These are phyloP conservation scores for Syngnathus acus DNA, from an alignment of 2,797 vertebrate species.

Conservation along the genomic window DNA sequence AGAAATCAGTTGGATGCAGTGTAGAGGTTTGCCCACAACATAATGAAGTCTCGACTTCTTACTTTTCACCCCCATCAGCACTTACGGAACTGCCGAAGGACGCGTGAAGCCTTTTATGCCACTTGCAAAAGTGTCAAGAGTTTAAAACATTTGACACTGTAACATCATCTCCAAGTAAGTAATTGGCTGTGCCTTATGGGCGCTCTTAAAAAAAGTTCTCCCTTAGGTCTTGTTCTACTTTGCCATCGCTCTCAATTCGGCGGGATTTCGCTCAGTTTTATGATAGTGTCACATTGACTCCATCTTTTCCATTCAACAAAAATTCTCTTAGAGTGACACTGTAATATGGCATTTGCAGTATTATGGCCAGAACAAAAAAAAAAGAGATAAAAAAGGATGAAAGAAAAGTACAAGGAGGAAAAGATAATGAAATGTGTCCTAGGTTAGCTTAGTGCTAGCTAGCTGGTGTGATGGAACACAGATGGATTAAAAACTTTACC, in stretches of 20 bases:
- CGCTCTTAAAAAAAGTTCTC: not conserved
- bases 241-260: not conserved
- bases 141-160: not conserved
- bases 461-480: too few relatives aligned
- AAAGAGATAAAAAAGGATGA: too few relatives aligned
- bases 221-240: not conserved
- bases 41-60: not conserved
- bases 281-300: not conserved
- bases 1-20: not conserved
- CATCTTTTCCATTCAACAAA: not conserved
- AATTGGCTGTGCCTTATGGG: not conserved
- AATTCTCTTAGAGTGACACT: not conserved
- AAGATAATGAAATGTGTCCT: not conserved
- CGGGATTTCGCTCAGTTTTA: not conserved
- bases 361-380: not conserved
- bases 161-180: not conserved
- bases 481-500: too few relatives aligned
- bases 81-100: conserved; percentile 1
- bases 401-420: not conserved
- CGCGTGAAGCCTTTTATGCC: not conserved
- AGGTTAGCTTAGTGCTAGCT: too few relatives aligned
- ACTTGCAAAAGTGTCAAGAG: conserved; percentile 4
- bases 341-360: not conserved
- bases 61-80: not conserved
- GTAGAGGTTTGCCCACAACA: not conserved